Conservation (phyloP, 2,888 invertebrate species). For the Synanthedon formicaeformis region DNA sequence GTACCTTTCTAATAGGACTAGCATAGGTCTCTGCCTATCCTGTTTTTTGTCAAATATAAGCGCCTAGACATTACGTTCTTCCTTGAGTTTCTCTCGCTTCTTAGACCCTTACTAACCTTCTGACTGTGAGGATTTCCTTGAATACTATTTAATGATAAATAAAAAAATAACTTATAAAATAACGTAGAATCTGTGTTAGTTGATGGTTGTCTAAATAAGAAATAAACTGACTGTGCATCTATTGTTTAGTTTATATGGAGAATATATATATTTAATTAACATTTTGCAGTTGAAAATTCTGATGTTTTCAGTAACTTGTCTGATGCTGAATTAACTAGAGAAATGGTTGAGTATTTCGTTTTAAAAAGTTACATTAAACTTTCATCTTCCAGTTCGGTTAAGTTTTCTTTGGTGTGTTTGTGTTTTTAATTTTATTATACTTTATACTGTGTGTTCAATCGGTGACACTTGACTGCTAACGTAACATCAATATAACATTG, state of each 20-base stretch:
- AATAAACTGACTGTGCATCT: slow-evolving; percentile 25
- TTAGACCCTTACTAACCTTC: neutral
- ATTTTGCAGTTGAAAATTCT: slow-evolving; percentile 34
- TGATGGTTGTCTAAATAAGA: slow-evolving; percentile 39
- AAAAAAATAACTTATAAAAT: slow-evolving; percentile 13
- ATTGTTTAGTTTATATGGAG: slow-evolving; percentile 25
- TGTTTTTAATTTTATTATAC: slow-evolving; percentile 22
- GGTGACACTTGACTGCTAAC: too few species aligned
- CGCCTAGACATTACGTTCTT: too few species aligned
- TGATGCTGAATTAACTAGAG: slow-evolving; percentile 17
- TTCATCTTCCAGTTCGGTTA: slow-evolving; percentile 21
- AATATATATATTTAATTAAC: slow-evolving; percentile 22
- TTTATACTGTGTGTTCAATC: too few species aligned
- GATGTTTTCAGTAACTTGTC: slow-evolving; percentile 37
- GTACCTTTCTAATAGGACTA: too few species aligned
- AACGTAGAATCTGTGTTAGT: slow-evolving; percentile 40
- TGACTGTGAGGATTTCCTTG: slow-evolving; percentile 4
- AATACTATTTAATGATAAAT: slow-evolving; percentile 1
- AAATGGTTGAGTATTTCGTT: slow-evolving; percentile 1
- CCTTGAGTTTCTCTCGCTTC: too few species aligned
- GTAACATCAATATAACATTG: too few species aligned
- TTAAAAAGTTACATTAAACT: slow-evolving; percentile 8
- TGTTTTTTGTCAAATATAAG: neutral
- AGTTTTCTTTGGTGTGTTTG: slow-evolving; percentile 25
- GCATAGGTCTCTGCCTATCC: neutral